Evolutionary conservation across 2,113 vertebrate genomes (phyloP).

Genomic region (Tetraodon nigroviridis): DNA sequence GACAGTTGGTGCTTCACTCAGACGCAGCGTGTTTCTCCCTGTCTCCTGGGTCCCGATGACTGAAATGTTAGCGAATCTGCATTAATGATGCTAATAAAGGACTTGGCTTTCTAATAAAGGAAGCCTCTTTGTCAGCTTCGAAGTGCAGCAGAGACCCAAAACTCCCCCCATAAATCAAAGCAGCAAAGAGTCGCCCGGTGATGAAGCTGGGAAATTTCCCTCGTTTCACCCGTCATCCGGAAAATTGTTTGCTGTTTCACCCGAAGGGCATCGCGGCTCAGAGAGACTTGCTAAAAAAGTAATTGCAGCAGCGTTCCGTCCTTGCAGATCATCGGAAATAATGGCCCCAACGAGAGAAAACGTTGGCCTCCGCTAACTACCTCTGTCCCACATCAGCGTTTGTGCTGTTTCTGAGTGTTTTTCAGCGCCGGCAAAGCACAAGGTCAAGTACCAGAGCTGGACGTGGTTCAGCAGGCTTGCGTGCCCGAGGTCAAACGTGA

Average conservation of each 20-base stretch:
- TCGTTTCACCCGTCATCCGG: constrained; percentile 26
- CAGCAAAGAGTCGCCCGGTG: constrained; percentile 5
- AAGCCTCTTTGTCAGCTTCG: constrained; percentile 4
- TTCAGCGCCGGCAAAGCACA: constrained; percentile 21
- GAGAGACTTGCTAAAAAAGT: background rate
- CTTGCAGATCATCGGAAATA: constrained; percentile 48
- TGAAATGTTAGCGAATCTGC: constrained; percentile 40
- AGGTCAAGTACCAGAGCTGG: constrained; percentile 12
- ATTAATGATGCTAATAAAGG: constrained; percentile 33
- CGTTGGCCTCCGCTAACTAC: constrained; percentile 33
- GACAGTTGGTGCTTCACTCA: constrained; percentile 15
- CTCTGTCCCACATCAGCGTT: constrained; percentile 30
- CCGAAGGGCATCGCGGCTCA: constrained; percentile 17
- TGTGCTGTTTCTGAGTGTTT: constrained; percentile 1
- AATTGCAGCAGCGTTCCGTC: constrained; percentile 33
- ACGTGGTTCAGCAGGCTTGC: constrained; percentile 10
- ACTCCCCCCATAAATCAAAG: constrained; percentile 5
- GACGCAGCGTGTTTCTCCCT: constrained; percentile 31
- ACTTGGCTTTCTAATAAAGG: constrained; percentile 24
- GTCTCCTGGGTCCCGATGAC: constrained; percentile 40
- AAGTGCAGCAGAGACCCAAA: constrained; percentile 1
- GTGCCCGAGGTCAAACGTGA: constrained; percentile 19
- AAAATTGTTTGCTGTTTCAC: constrained; percentile 26
- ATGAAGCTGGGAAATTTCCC: constrained; percentile 13
- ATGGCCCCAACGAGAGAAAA: constrained; percentile 45